Evolutionary conservation across 2,113 vertebrate genomes (phyloP).

Genomic region (Tautogolabrus adspersus): DNA sequence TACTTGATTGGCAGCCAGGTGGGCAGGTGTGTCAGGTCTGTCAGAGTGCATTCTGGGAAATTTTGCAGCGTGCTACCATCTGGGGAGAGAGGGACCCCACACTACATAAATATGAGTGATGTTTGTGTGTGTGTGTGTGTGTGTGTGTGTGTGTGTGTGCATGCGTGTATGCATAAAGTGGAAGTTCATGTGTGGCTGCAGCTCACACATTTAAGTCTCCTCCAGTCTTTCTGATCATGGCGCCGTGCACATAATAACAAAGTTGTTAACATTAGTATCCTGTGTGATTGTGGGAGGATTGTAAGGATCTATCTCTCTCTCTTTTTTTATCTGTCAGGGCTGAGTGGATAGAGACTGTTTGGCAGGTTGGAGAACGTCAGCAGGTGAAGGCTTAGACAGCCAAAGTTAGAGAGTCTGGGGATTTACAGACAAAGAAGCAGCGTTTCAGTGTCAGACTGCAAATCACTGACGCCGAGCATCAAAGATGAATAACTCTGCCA

Average conservation of each 20-base stretch:
- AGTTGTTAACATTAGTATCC: constrained; percentile 9
- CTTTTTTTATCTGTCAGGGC: constrained; percentile 46
- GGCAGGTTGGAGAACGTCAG: constrained; percentile 58
- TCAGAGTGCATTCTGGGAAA: constrained; percentile 56
- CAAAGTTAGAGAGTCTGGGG: constrained; percentile 49
- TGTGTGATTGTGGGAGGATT: constrained; percentile 14
- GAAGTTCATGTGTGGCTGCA: background rate
- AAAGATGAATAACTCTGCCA: constrained; percentile 21
- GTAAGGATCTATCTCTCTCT: background rate
- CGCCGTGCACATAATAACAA: background rate
- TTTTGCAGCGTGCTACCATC: constrained; percentile 30
- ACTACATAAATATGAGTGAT: constrained; percentile 44
- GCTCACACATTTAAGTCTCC: background rate
- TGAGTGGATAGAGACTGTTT: constrained; percentile 59
- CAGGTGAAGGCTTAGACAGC: constrained; percentile 65
- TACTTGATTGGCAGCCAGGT: constrained; percentile 57
- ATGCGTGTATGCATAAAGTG: background rate
- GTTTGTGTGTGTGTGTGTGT: constrained; percentile 25
- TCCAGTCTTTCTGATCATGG: background rate
- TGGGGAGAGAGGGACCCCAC: constrained; percentile 27
- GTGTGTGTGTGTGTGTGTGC: background rate
- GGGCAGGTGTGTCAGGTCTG: constrained; percentile 65
- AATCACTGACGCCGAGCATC: constrained; percentile 1
- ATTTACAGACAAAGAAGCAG: constrained; percentile 47
- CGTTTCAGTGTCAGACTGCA: constrained; percentile 37